phyloP scores from a whole-genome alignment of 2,797 vertebrate species.

The Urophycis tenuis region DNA sequence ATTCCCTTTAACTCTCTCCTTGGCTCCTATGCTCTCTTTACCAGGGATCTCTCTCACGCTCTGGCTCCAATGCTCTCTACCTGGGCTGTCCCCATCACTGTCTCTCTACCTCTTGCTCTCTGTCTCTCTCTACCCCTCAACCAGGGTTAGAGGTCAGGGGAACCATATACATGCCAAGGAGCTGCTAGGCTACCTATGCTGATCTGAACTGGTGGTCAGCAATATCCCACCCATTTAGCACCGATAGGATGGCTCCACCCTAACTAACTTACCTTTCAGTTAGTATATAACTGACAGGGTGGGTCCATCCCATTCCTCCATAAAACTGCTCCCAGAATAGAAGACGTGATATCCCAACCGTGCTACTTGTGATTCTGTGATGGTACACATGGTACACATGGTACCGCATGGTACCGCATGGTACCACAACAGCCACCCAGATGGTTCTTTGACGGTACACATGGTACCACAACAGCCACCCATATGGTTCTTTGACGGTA shows the following conservation, averaged over 20 bases:
- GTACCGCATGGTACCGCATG: neutral
- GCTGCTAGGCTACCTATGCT: constrained; percentile 18
- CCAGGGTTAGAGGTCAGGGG: neutral
- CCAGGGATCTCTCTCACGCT: constrained; percentile 54
- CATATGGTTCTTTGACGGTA: too few relatives aligned
- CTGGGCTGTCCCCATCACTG: neutral
- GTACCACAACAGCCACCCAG: neutral
- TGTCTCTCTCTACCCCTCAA: neutral
- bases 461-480: too few relatives aligned
- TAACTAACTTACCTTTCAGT: neutral
- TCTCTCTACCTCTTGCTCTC: neutral
- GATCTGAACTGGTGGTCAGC: constrained; percentile 58
- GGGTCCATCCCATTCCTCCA: too few relatives aligned
- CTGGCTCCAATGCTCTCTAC: constrained; percentile 23
- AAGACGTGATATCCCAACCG: neutral
- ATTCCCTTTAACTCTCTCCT: constrained; percentile 61
- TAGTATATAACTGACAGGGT: neutral
- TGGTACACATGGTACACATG: neutral
- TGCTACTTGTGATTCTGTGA: neutral
- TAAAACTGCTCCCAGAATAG: too few relatives aligned
- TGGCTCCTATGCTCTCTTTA: constrained; percentile 41
- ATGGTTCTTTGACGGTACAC: too few relatives aligned
- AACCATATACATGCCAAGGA: neutral
- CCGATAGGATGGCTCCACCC: neutral
- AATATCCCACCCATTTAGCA: constrained; percentile 13